Base-by-base conservation (phyloP, 2,797 vertebrate genomes). In the Meda fulgida region DNA sequence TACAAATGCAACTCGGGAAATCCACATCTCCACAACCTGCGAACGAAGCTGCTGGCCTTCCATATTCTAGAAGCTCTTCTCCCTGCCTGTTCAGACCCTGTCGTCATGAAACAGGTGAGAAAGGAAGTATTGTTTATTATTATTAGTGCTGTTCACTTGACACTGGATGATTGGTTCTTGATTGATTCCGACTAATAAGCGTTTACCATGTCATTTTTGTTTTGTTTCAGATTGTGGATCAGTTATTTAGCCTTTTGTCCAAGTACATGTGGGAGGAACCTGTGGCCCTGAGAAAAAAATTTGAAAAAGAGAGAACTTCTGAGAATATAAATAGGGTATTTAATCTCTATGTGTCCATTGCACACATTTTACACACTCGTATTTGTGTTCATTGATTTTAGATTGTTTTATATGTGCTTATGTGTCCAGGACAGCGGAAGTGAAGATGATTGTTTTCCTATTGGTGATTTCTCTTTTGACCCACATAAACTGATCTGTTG, bases 391-490 rank as follows among this genome's bases (percentile, higher is more conserved):
- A 43, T 55, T 48, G 34, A 51, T 26, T 86, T 63, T 65, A 18
- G 38, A 48, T 60, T 2, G 14, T 72, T 67, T n/a, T 65, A 26
- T 67, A 2, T 83, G 34, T 65, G 5, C 18, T 31, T 63, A 13
- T 58, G 23, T 46, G 79, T 84, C 23, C 88, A 95, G 94, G 93
- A 90, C 85, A 72, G 89, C 83, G 90, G 90, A 87, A 93, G 92
- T 86, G 94, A 94, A 53, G 95, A 95, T 48, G 95, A 96, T 91
- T 96, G 95, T 89, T 94, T 96, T 88, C 93, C 95, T 19, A 96
- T 96, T 46, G 95, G 95, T 78, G 95, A 96, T 85, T 96, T 96
- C 90, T 96, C 96, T 65, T 96, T 96, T 77, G 96, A 96, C 80
- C 96, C 96, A 34, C 93, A 95, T 89, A 96, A 96, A 88, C 87